phyloP scores from a whole-genome alignment of 2,888 invertebrate genomes.

The Sphinx pinastri region DNA sequence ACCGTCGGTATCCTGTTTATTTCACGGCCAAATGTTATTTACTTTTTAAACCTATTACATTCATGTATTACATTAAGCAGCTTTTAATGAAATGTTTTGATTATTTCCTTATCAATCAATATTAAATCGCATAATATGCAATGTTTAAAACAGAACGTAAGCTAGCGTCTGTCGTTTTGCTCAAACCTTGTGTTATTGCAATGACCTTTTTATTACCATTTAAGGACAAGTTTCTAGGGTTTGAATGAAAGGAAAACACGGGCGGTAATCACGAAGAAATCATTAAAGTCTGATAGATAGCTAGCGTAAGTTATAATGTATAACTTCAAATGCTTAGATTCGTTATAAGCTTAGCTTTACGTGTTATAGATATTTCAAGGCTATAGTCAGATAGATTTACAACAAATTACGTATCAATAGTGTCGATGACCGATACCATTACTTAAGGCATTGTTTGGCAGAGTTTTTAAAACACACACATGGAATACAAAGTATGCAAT shows the following conservation, averaged over 20 bases:
- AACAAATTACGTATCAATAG: neutral
- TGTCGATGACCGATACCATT: neutral
- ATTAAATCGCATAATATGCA: neutral
- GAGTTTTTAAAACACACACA: neutral
- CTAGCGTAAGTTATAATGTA: too few relatives aligned
- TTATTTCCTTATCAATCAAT: neutral
- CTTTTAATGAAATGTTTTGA: conserved; percentile 16
- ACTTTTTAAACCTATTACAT: conserved; percentile 28
- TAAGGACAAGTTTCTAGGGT: conserved; percentile 9
- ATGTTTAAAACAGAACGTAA: neutral
- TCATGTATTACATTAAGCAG: neutral
- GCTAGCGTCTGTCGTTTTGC: neutral
- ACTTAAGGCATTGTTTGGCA: neutral
- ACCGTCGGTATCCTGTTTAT: conserved; percentile 55
- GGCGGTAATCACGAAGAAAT: conserved; percentile 1
- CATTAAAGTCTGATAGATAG: too few relatives aligned
- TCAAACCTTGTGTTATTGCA: conserved; percentile 1
- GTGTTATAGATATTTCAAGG: too few relatives aligned
- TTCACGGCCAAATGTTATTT: conserved; percentile 40
- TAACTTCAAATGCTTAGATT: too few relatives aligned
- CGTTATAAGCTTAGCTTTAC: too few relatives aligned
- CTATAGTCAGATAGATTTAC: neutral
- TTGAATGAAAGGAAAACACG: conserved; percentile 8
- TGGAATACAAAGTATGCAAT: conserved; percentile 7
- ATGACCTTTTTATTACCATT: conserved; percentile 22